Conservation (phyloP, 1,140 invertebrate species). For the Bombus cullumanus region DNA sequence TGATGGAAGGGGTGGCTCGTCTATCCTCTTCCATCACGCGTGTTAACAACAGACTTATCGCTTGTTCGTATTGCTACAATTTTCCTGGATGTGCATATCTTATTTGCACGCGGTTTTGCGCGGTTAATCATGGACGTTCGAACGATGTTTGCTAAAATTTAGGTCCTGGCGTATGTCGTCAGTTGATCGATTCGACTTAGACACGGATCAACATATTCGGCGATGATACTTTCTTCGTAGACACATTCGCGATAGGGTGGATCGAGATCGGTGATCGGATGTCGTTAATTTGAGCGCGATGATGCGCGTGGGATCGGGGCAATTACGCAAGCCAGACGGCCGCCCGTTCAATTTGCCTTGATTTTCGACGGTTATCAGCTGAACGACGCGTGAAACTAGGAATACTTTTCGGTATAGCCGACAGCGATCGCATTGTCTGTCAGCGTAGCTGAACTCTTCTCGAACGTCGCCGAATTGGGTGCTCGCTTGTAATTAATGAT, state of each 20-base stretch:
- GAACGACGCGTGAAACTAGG: slow-evolving; percentile 46
- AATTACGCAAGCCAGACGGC: slow-evolving; percentile 50
- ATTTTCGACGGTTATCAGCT: slow-evolving; percentile 44
- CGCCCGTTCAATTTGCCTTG: slow-evolving; percentile 51
- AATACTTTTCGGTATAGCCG: slow-evolving; percentile 21
- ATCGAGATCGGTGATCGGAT: background rate
- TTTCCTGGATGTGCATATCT: no score
- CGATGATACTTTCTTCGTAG: background rate
- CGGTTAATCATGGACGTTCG: background rate
- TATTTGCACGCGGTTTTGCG: no score
- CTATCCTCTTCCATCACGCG: no score
- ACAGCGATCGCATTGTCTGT: background rate
- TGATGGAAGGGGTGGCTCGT: no score
- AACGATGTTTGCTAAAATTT: background rate
- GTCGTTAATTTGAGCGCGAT: slow-evolving; percentile 37
- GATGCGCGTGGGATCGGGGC: slow-evolving; percentile 31
- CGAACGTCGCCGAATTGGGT: slow-evolving; percentile 5
- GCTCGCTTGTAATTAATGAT: slow-evolving; percentile 51
- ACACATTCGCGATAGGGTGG: background rate
- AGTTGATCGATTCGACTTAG: background rate
- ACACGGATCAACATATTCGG: background rate
- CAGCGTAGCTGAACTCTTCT: background rate
- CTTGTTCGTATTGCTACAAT: no score
- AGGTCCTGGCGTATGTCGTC: background rate
- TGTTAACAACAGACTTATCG: no score